Evolutionary conservation across 92 coral and sea anemone genomes (phyloP).

Genomic region (Scolanthus callimorphus): DNA sequence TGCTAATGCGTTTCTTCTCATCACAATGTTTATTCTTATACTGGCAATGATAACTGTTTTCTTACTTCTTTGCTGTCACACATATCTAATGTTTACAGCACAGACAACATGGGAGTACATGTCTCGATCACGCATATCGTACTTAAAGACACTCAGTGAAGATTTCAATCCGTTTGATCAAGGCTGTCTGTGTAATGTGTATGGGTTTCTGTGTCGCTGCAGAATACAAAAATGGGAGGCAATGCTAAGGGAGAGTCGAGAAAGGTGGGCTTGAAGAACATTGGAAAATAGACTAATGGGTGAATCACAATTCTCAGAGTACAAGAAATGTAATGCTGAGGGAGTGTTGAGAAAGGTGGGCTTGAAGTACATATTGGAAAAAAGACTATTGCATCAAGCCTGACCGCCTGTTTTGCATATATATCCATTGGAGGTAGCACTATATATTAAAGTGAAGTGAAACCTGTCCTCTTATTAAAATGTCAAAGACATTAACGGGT

Average conservation of each 20-base stretch:
- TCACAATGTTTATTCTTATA: conserved; percentile 72
- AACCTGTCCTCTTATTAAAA: too few relatives aligned
- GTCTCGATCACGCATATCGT: conserved; percentile 97
- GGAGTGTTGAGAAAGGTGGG: conserved; percentile 83
- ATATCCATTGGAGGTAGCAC: too few relatives aligned
- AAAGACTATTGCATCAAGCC: too few relatives aligned
- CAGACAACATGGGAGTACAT: conserved; percentile 99
- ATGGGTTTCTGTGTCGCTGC: conserved; percentile 81
- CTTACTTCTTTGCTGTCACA: conserved; percentile 85
- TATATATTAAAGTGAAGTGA: too few relatives aligned
- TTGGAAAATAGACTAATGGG: too few relatives aligned
- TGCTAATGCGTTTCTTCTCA: conserved; percentile 66
- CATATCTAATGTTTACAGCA: conserved; percentile 87
- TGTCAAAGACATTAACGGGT: too few relatives aligned
- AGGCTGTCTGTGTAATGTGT: conserved; percentile 82
- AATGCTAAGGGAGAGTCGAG: conserved; percentile 59
- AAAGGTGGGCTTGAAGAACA: conserved; percentile 87
- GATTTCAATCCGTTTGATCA: conserved; percentile 98
- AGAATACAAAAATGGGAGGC: conserved; percentile 94
- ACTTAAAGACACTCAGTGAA: conserved; percentile 86
- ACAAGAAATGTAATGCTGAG: conserved; percentile 67
- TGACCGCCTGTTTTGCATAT: too few relatives aligned
- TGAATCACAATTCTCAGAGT: too few relatives aligned
- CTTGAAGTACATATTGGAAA: too few relatives aligned
- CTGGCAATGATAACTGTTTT: conserved; percentile 74